Evolutionary conservation across 2,888 invertebrate species (phyloP).

Genomic region (Ganaspis brasiliensis): DNA sequence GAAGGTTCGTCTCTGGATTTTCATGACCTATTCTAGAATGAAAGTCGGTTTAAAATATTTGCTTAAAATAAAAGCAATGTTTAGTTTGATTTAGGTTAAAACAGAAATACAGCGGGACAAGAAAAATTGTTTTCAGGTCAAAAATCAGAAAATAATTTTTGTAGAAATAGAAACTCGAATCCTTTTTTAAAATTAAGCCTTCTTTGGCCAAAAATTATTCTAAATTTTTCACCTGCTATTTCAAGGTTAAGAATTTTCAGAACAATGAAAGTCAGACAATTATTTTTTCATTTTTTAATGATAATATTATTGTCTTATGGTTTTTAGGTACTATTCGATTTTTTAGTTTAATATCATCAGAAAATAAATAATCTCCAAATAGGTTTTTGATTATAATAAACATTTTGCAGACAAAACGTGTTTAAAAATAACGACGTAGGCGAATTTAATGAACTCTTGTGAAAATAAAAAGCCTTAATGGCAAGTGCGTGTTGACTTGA

Average conservation of each 20-base stretch:
- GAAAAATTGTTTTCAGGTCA: too few relatives aligned
- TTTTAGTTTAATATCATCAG: not conserved
- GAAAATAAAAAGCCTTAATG: slow-evolving; percentile 23
- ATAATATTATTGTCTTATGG: too few relatives aligned
- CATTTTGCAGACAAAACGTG: not conserved
- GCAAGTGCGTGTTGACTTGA: slow-evolving; percentile 37
- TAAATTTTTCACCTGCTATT: too few relatives aligned
- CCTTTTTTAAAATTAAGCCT: too few relatives aligned
- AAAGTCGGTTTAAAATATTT: not conserved
- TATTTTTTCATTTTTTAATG: not conserved
- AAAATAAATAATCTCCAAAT: slow-evolving; percentile 8
- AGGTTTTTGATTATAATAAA: slow-evolving; percentile 1
- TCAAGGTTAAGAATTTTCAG: too few relatives aligned
- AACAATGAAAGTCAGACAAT: not conserved
- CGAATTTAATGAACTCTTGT: slow-evolving; percentile 17
- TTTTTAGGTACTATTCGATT: too few relatives aligned
- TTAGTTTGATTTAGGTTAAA: too few relatives aligned
- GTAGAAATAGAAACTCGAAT: too few relatives aligned
- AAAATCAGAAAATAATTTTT: too few relatives aligned
- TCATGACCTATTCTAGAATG: slow-evolving; percentile 32
- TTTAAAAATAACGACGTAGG: slow-evolving; percentile 38
- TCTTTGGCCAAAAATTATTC: too few relatives aligned
- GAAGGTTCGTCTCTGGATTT: slow-evolving; percentile 7
- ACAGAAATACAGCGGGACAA: too few relatives aligned
- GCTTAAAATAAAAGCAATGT: not conserved